Conservation (phyloP, 2,113 vertebrate species). For the Geococcyx californianus region DNA sequence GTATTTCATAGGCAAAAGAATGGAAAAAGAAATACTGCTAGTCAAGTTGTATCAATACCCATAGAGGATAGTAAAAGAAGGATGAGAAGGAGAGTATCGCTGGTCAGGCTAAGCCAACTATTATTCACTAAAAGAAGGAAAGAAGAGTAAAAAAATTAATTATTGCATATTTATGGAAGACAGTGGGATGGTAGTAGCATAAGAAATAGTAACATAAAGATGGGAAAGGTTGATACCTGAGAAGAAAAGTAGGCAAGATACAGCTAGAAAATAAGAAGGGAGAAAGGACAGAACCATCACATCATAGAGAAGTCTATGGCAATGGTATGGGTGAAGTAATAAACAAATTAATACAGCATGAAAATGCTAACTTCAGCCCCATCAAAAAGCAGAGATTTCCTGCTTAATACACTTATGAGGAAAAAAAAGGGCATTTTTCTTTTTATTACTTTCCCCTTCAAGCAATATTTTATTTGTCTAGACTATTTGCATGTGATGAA, state of each 20-base stretch:
- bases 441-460: rapidly evolving
- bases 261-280: not conserved
- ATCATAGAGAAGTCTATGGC: not conserved
- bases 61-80: not conserved
- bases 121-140: not conserved
- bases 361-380: not conserved
- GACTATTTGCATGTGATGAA: not conserved
- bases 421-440: not conserved
- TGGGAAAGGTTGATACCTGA: not conserved
- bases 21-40: not conserved
- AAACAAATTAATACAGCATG: not conserved
- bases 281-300: not conserved
- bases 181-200: not conserved
- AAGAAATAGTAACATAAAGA: not conserved
- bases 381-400: not conserved
- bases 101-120: not conserved
- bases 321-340: not conserved
- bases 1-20: not conserved
- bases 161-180: not conserved
- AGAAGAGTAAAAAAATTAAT: not conserved
- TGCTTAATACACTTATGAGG: not conserved
- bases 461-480: not conserved
- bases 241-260: not conserved
- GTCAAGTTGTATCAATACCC: not conserved
- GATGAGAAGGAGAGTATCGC: not conserved